Base-by-base conservation (phyloP, 2,113 vertebrate genomes). In the Ascaphus truei region DNA sequence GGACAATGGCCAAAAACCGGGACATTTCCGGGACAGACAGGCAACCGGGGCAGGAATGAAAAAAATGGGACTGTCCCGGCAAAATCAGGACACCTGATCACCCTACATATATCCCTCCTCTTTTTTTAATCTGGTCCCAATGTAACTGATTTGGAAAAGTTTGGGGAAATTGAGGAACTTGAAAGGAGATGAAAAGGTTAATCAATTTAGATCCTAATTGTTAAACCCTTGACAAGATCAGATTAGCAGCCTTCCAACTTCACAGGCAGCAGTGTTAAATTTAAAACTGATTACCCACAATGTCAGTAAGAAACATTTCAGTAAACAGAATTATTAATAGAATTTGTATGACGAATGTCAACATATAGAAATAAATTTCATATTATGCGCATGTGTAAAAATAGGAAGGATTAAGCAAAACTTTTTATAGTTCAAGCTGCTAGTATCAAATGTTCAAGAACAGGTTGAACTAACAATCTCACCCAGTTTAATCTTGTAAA, bases 241-340 rank as follows among this genome's bases (percentile, higher is more conserved):
- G 41, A 71, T 76, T 56, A 76, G 76, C 62, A 58, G 53, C 51
- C 73, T 73, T 48, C 60, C 33, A 11, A 37, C 63, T 82, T 84
- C 9, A 27, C 26, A 72, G 15, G 41, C 33, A 62, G 33, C 26
- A 64, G 26, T 71, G 66, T 74, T 80, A 75, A 8, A 77, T 78
- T 79, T 84, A 79, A 84, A 76, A 76, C 65, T 25, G 9, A 62
- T 67, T 75, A 73, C 41, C 73, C 67, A 62, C 71, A 74, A 26
- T 75, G 33, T 68, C 81, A 67, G 26, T 39, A 79, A 71, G 83
- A 86, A 78, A 63, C 25, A 63, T 68, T 68, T 57, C 56, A 74
- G 58, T 80, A 81, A 86, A 79, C 69, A 82, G 79, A 71, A 60
- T 81, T 81, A 78, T 85, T 83, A 81, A 81, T 77, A 82, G 80